A percentile compares a stretch with the other conserved stretches of the same genome.
Evolutionary conservation across 2,797 vertebrate species (phyloP).

Genomic region (Prunella strophiata): DNA sequence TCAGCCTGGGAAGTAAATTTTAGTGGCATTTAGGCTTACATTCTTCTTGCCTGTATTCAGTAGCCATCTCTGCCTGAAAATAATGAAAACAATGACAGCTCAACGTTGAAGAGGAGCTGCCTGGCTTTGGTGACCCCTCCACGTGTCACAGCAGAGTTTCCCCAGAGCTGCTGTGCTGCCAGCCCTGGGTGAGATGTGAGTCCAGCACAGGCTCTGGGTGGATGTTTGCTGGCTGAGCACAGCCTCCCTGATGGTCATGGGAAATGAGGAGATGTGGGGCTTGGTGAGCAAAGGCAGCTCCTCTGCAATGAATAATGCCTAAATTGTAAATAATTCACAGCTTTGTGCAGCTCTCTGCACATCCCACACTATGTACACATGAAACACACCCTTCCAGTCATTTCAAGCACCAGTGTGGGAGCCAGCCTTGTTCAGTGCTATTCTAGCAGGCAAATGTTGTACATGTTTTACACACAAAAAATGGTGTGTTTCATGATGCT

Average conservation of each 20-base stretch:
- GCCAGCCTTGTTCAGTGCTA: background rate
- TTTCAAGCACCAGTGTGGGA: background rate
- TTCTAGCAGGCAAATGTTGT: background rate
- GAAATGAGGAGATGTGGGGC: background rate
- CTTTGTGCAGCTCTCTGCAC: background rate
- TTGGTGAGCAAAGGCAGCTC: background rate
- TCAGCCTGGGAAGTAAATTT: background rate
- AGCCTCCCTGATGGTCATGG: accelerated
- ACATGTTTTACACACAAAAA: background rate
- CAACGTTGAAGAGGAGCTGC: background rate
- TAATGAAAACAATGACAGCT: background rate
- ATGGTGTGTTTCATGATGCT: background rate
- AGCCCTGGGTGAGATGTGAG: background rate
- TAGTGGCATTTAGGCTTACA: accelerated
- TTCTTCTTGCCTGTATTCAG: background rate
- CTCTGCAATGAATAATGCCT: background rate
- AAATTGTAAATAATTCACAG: background rate
- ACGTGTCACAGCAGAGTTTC: background rate
- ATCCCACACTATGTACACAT: background rate
- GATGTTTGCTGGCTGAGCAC: background rate
- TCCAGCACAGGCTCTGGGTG: background rate
- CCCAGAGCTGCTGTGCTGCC: background rate
- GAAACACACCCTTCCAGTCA: background rate
- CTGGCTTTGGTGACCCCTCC: background rate
- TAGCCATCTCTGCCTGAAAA: background rate